Evolutionary conservation across 2,797 vertebrate species (phyloP), one percentile per base, ranked within the genome.

Genomic region (Peromyscus aztecus): DNA sequence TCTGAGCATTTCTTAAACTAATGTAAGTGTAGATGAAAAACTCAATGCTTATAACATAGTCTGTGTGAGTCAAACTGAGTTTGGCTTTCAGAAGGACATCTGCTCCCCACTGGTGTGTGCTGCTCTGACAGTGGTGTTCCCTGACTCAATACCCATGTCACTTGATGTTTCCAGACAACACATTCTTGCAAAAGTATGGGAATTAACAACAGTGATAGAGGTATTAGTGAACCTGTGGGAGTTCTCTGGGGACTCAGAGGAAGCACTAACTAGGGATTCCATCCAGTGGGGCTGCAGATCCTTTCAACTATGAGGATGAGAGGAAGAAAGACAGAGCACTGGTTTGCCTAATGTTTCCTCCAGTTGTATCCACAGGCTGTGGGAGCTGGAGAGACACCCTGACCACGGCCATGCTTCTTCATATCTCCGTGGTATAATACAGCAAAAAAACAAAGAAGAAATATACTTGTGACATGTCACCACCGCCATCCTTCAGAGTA

Each of bases 31-130:
- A 37, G 23, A 40, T 82, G 3, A 90, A 83, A 37, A 84, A 59
- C 67, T 6, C 9, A 55, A 9, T 63, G 24, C 29, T 34, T 92
- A 65, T 1, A n/a, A 40, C n/a, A 12, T 17, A 73, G 17, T 34
- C 85, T 89, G 34, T 17, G 21, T 27, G 17, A 40, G 16, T 69
- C 63, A 89, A 46, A 65, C 14, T 77, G 84, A 55, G 67, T 81
- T 85, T 78, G 37, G 21, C 9, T 37, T 90, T 63, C 81, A 89
- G 37, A 83, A 89, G 16, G 71, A 76, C 90, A 69, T 69, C 71
- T 2, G 49, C 34, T 59, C 34, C 3, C n/a, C 59, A 63, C 1
- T 7, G 24, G 34, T 29, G 4, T 6, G 0, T 24, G 10, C 23
- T 43, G 9, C 4, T 40, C 2, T 84, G 43, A 87, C 24, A 40